Conservation (phyloP, 2,113 vertebrate species). For the Muntiacus muntjak region DNA sequence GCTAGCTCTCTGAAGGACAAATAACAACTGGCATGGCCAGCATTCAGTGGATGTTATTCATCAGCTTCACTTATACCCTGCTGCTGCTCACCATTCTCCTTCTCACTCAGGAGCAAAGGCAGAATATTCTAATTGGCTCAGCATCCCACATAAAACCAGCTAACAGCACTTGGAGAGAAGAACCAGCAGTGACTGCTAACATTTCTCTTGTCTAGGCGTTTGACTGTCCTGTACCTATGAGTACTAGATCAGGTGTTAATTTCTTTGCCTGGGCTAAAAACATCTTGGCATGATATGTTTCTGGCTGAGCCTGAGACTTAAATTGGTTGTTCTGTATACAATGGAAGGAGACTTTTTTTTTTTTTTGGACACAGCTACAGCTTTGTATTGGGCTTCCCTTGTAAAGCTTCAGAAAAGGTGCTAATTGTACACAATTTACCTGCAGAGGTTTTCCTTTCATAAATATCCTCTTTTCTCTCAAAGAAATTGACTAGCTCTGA, state of each 20-base stretch:
- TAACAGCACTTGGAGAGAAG: background rate
- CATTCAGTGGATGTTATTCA: background rate
- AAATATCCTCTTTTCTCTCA: background rate
- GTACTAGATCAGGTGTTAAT: background rate
- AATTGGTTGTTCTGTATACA: background rate
- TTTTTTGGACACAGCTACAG: background rate
- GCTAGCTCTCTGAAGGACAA: background rate
- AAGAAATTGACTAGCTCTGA: background rate
- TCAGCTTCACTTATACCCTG: background rate
- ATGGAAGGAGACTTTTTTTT: background rate
- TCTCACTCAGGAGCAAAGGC: background rate
- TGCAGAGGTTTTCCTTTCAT: background rate
- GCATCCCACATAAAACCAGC: background rate
- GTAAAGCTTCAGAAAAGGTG: slow-evolving; percentile 7
- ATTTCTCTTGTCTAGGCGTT: background rate
- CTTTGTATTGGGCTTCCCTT: background rate
- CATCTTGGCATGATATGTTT: background rate
- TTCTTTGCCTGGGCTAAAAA: background rate
- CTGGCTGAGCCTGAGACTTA: background rate
- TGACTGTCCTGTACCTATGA: background rate
- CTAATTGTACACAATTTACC: background rate
- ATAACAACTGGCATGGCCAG: background rate
- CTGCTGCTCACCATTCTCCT: background rate
- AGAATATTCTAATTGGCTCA: background rate
- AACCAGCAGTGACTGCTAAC: too few species aligned